phyloP scores from a whole-genome alignment of 2,888 invertebrate genomes.

The Mechanitis mazaeus region DNA sequence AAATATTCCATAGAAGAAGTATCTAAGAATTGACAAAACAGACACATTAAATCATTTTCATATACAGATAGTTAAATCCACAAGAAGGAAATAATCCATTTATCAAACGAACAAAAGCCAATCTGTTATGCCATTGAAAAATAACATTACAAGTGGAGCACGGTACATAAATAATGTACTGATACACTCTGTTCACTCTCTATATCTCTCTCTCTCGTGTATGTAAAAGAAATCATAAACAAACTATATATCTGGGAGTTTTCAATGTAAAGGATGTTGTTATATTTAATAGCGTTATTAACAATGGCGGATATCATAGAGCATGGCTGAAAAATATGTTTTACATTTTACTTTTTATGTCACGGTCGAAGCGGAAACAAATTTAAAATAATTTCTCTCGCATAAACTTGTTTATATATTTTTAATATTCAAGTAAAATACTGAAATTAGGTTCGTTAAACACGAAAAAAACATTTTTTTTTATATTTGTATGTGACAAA shows the following conservation, averaged over 20 bases:
- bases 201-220: background rate
- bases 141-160: background rate
- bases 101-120: constrained; percentile 4
- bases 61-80: background rate
- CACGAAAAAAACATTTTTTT: too few species aligned
- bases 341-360: constrained; percentile 14
- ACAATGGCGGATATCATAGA: constrained; percentile 22
- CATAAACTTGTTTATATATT: too few species aligned
- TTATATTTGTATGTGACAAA: too few species aligned
- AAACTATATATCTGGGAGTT: background rate
- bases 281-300: constrained; percentile 24
- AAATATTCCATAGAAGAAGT: too few species aligned
- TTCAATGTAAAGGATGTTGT: constrained; percentile 23
- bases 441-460: too few species aligned
- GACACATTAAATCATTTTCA: too few species aligned
- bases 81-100: constrained; percentile 2
- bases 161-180: constrained; percentile 1
- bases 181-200: background rate
- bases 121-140: constrained; percentile 5
- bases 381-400: too few species aligned
- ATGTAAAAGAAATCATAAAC: too few species aligned
- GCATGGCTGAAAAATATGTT: constrained; percentile 19
- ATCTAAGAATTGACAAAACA: too few species aligned
- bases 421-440: too few species aligned
- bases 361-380: constrained; percentile 15